phyloP scores from a whole-genome alignment of 2,113 vertebrate genomes.

The Montifringilla adamsi region DNA sequence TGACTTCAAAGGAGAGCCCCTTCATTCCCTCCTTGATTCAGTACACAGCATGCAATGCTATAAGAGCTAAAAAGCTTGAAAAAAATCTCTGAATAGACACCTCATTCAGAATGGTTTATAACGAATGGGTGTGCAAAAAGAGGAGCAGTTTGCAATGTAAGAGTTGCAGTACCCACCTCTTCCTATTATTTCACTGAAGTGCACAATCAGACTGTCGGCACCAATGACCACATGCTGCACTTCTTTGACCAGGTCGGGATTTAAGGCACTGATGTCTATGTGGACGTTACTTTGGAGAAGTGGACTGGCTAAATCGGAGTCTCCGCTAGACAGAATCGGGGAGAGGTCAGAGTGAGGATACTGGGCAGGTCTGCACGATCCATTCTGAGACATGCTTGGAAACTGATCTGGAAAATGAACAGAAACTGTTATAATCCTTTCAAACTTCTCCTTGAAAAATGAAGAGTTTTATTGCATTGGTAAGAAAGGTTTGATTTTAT shows the following conservation, averaged over 20 bases:
- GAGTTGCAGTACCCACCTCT: slow-evolving; percentile 82
- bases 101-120: not conserved
- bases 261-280: slow-evolving; percentile 89
- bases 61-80: not conserved
- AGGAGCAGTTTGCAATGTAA: not conserved
- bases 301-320: slow-evolving; percentile 89
- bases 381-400: slow-evolving; percentile 85
- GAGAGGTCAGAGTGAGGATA: slow-evolving; percentile 89
- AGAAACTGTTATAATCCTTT: slow-evolving; percentile 3
- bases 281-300: slow-evolving; percentile 87
- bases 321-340: slow-evolving; percentile 81
- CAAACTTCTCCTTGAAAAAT: not conserved
- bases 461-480: not conserved
- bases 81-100: not conserved
- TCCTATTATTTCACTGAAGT: slow-evolving; percentile 93
- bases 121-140: not conserved
- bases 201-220: slow-evolving; percentile 88
- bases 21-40: not conserved
- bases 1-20: not conserved
- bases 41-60: not conserved
- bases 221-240: slow-evolving; percentile 95
- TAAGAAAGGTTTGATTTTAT: slow-evolving; percentile 2
- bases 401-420: slow-evolving; percentile 85
- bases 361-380: slow-evolving; percentile 83
- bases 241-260: slow-evolving; percentile 92